Evolutionary conservation across 2,888 invertebrate species (phyloP), one percentile per base, ranked within the genome.

Genomic region (Metallyticus violacea): DNA sequence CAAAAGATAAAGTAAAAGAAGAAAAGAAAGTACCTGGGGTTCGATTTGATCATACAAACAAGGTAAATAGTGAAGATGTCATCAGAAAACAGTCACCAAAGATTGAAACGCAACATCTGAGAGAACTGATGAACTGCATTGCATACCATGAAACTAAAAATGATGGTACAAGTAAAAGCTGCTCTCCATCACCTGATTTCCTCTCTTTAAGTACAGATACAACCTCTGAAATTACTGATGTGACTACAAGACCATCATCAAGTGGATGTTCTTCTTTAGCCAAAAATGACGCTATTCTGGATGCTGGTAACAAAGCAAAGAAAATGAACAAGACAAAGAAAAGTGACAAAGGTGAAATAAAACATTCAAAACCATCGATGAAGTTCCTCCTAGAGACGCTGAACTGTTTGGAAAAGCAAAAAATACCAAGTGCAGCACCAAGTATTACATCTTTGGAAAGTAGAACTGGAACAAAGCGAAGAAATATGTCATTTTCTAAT

Each of bases 401-500:
- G 15, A 77, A 83, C 27, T 81, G 26, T 30, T 80, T 88, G 62
- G 76, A 87, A 30, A 30, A 79, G 77, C 27, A 81, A 9, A 27
- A 86, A 29, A 81, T 79, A 77, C 29, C 81, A 28, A 86, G 87
- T 6, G 29, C 15, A 22, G 26, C 81, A 26, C 77, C 85, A 78
- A 85, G 86, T 26, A 25, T 26, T 26, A 81, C 77, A 5, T 81
- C 85, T 22, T 77, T 85, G 4, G 85, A 83, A 78, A 89, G 90
- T 79, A 87, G 79, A 79, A 26, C 80, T 6, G 80, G 81, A 7
- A 25, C 76, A 5, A 79, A 83, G 26, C 77, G 86, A 26, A 91
- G 89, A 89, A 93, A 92, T 88, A 92, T 92, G 91, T 92, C 91
- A 77, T 93, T 93, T 86, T 91, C 91, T 0, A 91, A 92, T 77